Conservation (phyloP, 1,140 invertebrate species). For the Penaeus indicus region DNA sequence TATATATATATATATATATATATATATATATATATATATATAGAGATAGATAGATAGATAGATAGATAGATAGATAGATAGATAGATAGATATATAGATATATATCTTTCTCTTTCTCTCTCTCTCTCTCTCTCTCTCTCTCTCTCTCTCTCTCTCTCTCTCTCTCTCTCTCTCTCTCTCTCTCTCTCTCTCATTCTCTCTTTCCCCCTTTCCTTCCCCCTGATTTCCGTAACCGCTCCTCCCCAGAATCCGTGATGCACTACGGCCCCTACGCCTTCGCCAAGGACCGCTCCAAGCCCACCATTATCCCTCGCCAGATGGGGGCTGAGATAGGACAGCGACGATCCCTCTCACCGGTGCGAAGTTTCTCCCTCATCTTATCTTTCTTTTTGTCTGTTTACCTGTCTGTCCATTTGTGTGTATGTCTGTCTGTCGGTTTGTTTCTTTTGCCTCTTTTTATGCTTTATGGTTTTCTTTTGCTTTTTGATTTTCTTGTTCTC, state of each 20-base stretch:
- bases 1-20: too few species aligned
- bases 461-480: too few species aligned
- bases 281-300: slow-evolving; percentile 69
- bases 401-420: too few species aligned
- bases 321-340: slow-evolving; percentile 72
- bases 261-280: slow-evolving; percentile 74
- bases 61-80: too few species aligned
- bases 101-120: neutral
- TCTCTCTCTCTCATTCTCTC: neutral
- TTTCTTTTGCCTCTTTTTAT: too few species aligned
- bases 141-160: slow-evolving; percentile 26
- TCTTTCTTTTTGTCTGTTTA: too few species aligned
- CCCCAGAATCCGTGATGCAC: slow-evolving; percentile 72
- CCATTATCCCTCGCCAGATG: slow-evolving; percentile 71
- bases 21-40: too few species aligned
- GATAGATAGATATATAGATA: too few species aligned
- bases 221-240: slow-evolving; percentile 71
- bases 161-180: slow-evolving; percentile 11
- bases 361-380: neutral
- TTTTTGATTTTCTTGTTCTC: too few species aligned
- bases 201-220: slow-evolving; percentile 69
- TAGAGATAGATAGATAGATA: too few species aligned
- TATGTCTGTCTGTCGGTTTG: too few species aligned
- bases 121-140: neutral
- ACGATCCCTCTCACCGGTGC: slow-evolving; percentile 69